Evolutionary conservation across 35 echinoderm and acorn worm species (phyloP).

Genomic region (Stichopus chloronotus): DNA sequence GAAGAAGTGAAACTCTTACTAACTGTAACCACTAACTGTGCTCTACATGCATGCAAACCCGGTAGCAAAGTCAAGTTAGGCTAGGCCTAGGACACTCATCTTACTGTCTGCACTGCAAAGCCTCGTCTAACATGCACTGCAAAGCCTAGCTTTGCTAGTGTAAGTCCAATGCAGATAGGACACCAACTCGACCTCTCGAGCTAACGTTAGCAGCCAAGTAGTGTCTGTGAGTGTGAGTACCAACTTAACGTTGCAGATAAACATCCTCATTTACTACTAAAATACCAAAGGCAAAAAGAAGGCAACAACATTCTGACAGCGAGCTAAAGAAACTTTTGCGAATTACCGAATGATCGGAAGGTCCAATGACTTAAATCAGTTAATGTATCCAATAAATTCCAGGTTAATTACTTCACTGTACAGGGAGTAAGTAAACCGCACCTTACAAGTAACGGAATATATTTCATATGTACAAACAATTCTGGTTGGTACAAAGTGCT

Average conservation of each 20-base stretch:
- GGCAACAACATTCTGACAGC: neutral
- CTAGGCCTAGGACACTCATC: no score
- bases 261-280: neutral
- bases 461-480: conserved; percentile 17
- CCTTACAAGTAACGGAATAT: conserved; percentile 21
- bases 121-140: no score
- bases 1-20: no score
- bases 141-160: no score
- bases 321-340: neutral
- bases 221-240: no score
- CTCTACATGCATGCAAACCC: no score
- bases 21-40: no score
- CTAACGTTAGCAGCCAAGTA: no score
- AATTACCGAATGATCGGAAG: conserved; percentile 1
- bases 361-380: neutral
- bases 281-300: neutral
- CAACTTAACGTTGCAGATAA: neutral
- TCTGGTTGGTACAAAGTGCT: neutral
- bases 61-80: no score
- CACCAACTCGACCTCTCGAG: no score
- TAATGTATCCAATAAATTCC: neutral
- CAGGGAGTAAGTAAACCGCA: conserved; percentile 18
- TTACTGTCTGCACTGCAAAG: no score
- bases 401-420: neutral
- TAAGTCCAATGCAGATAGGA: no score